phyloP scores from a whole-genome alignment of 2,888 invertebrate genomes.

The Polymixis lichenea region DNA sequence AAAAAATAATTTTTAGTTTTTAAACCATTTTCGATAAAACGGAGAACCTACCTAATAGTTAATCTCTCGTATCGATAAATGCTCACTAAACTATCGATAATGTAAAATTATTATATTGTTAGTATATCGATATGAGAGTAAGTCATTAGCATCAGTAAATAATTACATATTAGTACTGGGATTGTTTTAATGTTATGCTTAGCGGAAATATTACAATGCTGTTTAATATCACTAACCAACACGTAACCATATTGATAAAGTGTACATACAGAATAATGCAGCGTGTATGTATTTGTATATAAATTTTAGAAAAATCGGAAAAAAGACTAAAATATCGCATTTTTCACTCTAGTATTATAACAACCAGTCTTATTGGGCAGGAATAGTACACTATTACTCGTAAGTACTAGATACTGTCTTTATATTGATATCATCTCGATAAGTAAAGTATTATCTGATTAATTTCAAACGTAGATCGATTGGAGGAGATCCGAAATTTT shows the following conservation, averaged over 20 bases:
- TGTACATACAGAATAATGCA: slow-evolving; percentile 73
- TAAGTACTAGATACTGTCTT: slow-evolving; percentile 60
- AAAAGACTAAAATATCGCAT: slow-evolving; percentile 77
- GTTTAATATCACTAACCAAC: slow-evolving; percentile 58
- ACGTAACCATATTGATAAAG: slow-evolving; percentile 58
- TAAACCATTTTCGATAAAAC: slow-evolving; percentile 42
- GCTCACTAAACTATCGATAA: slow-evolving; percentile 63
- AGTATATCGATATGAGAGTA: slow-evolving; percentile 63
- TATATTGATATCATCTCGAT: slow-evolving; percentile 55
- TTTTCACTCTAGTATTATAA: slow-evolving; percentile 67
- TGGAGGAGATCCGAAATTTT: slow-evolving; percentile 53
- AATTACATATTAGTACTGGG: slow-evolving; percentile 49
- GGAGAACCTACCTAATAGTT: slow-evolving; percentile 42
- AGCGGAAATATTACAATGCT: slow-evolving; percentile 61
- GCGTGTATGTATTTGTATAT: slow-evolving; percentile 84
- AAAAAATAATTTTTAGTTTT: slow-evolving; percentile 55
- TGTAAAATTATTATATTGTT: slow-evolving; percentile 48
- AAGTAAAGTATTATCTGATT: slow-evolving; percentile 51
- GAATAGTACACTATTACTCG: slow-evolving; percentile 63
- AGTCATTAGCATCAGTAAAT: slow-evolving; percentile 59
- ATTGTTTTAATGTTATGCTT: slow-evolving; percentile 63
- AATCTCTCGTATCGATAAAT: slow-evolving; percentile 65
- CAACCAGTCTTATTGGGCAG: slow-evolving; percentile 71
- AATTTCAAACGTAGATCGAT: slow-evolving; percentile 51
- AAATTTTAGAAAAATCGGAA: slow-evolving; percentile 78